Evolutionary conservation across 2,888 invertebrate genomes (phyloP).

Genomic region (Cephonodes hylas): DNA sequence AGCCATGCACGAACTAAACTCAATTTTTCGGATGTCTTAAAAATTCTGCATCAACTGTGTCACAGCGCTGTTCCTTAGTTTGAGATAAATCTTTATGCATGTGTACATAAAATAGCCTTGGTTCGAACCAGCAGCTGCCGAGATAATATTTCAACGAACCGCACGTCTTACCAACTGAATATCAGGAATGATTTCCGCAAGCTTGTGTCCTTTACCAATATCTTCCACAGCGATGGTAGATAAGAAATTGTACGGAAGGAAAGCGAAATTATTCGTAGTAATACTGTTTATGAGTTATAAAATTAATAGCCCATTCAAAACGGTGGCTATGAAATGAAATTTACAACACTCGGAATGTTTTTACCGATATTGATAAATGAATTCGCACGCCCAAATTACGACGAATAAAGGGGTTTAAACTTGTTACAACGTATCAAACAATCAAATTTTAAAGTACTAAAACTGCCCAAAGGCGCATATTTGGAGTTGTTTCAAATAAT

Average conservation of each 20-base stretch:
- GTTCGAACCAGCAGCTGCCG: no score
- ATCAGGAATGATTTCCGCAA: no score
- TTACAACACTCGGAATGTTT: neutral
- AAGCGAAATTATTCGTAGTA: neutral
- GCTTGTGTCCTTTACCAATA: neutral
- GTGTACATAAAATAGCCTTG: no score
- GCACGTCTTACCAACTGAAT: no score
- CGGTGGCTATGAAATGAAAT: neutral
- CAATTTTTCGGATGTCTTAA: no score
- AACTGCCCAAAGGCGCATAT: conserved; percentile 5
- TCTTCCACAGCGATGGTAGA: no score
- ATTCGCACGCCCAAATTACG: neutral
- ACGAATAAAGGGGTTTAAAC: neutral
- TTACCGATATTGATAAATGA: neutral
- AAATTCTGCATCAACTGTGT: no score
- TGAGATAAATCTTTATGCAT: no score
- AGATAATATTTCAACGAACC: no score
- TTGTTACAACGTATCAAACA: neutral
- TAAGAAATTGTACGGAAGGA: no score
- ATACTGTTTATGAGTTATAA: neutral
- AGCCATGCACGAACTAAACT: neutral
- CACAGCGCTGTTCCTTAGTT: no score
- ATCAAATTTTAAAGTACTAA: neutral
- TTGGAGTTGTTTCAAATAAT: neutral
- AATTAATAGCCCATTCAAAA: neutral